Evolutionary conservation across 2,797 vertebrate genomes (phyloP), one percentile per base, ranked within the genome.

Genomic region (Nothura maculosa): DNA sequence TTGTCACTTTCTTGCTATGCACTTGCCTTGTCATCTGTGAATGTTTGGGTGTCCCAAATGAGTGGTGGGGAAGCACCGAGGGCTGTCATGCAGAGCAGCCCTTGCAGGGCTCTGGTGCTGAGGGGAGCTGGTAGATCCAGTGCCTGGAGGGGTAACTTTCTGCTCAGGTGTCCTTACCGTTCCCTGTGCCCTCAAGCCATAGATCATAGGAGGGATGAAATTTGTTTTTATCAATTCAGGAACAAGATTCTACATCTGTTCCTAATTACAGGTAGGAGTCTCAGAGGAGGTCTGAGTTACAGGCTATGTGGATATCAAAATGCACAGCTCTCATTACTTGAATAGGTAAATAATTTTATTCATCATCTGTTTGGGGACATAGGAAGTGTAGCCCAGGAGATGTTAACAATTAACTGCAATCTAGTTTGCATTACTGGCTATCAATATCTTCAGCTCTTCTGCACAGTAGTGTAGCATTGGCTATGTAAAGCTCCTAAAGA

Each of bases 331-430:
- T 95, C 85, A 81, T 96, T 96, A 93, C 80, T 91, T 88, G 90
- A 95, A 94, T 94, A 93, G 87, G 94, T 96, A 95, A 96, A 96
- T 96, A 96, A 95, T 95, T 96, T 87, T 95, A 96, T 96, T 94
- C 95, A 87, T 95, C 85, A 68, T 94, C 94, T 87, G 87, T 79
- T 82, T 42, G 54, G 93, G 93, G 92, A 95, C 30, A 2, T 74
- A 86, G 87, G 87, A 94, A 92, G 67, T 0, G 0, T 86, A 92
- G 91, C 96, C 92, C 93, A 86, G 77, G 94, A 96, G 96, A 96
- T 96, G 89, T 85, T 95, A 94, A 95, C 92, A 94, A 95, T 96
- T 95, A 96, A 89, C 94, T 81, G 63, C 67, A 87, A 84, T 95
- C 85, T 93, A 17, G 5, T 92, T 88, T 92, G 63, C 40, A 18